Evolutionary conservation across 92 coral and sea anemone species (phyloP), one percentile per base, ranked within the genome.

Genomic region (Anthopleura xanthogrammica): DNA sequence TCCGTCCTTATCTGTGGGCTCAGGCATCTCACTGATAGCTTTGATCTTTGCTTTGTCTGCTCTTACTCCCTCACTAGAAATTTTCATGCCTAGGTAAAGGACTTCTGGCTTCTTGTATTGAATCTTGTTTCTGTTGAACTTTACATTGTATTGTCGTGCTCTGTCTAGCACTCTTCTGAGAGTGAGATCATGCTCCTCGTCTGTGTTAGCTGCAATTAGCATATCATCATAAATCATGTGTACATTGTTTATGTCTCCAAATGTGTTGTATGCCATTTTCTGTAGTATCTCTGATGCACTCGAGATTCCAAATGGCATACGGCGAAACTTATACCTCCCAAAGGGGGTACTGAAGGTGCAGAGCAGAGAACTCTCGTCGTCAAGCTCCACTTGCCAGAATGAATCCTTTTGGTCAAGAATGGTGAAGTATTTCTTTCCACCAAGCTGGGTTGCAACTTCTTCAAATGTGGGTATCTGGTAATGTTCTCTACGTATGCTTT

Each of bases 281-380:
- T 86, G 85, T 4, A 90, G 81, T 7, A 80, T 64, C 58, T 88
- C 82, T 16, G 87, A 83, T 8, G 91, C 88, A 79, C 65, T 80
- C 41, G 77, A 19, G 52, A 80, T 80, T 13, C 89, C 81, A 52
- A 86, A 86, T 50, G 89, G 89, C 85, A 80, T 80, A 12, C 81
- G 16, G 14, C 74, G 82, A 72, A 86, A 86, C 52, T 74, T 60
- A 68, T 79, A 83, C 50, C 87, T 78, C 54, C 79, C 80, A 52
- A 87, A 83, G 20, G 89, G 88, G 41, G 79, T 77, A n/a, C 86
- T 83, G 46, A 90, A 88, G 40, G 86, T 90, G 77, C 87, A 87
- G 13, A 90, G 76, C 43, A 55, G 48, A 57, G 84, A 85, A 75
- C 94, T 90, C 5, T 79, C 91, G 29, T 85, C 85, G 46, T 80